A percentile compares a stretch with the other conserved stretches of the same genome.
Conservation (phyloP, 2,888 invertebrate genomes). For the Osmoderma eremita region DNA sequence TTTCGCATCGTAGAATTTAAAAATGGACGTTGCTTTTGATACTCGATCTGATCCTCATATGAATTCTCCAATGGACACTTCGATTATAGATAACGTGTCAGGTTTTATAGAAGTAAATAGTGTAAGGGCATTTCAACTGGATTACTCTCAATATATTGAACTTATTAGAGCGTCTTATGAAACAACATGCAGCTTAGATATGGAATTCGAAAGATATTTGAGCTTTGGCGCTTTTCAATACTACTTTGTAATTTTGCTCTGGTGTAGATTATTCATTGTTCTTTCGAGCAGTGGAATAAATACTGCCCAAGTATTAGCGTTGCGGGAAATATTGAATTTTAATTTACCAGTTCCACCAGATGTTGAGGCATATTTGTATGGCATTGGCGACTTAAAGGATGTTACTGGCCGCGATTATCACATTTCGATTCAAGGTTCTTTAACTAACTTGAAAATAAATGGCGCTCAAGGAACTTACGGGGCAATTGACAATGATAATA, state of each 20-base stretch:
- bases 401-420: not conserved
- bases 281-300: not conserved
- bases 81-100: not conserved
- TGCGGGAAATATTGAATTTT: not conserved
- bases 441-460: not conserved
- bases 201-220: not conserved
- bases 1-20: not conserved
- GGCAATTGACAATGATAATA: not conserved
- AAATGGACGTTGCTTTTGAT: not conserved
- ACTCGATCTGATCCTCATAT: not conserved
- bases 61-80: too few relatives aligned
- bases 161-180: not conserved
- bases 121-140: not conserved
- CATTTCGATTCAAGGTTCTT: not conserved
- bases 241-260: slow-evolving; percentile 3
- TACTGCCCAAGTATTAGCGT: not conserved
- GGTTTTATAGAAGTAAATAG: not conserved
- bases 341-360: not conserved
- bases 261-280: not conserved
- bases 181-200: not conserved
- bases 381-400: slow-evolving; percentile 7
- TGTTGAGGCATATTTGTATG: not conserved
- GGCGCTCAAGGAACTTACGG: slow-evolving; percentile 6
- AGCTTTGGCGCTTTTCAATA: slow-evolving; percentile 10
- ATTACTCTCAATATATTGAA: slow-evolving; percentile 1